A percentile compares a stretch with the other conserved stretches of the same genome.
phyloP scores from a whole-genome alignment of 2,888 invertebrate genomes.

The Leucozona laternaria region DNA sequence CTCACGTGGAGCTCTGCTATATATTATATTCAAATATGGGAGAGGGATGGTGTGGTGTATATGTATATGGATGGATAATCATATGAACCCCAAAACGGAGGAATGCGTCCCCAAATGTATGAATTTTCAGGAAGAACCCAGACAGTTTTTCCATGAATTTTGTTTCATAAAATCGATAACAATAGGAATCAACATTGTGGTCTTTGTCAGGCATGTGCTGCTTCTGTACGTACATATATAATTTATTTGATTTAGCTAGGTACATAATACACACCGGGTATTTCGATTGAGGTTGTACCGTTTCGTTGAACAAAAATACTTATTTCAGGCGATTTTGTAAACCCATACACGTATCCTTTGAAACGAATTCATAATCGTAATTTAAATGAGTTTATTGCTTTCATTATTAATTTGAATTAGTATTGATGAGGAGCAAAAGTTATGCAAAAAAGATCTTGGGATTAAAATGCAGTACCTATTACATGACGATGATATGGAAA shows the following conservation, averaged over 20 bases:
- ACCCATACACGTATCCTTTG: no score
- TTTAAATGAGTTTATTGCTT: no score
- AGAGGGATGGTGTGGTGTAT: neutral
- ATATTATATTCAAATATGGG: slow-evolving; percentile 23
- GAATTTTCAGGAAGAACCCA: neutral
- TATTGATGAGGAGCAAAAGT: no score
- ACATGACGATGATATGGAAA: no score
- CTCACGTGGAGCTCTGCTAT: slow-evolving; percentile 41
- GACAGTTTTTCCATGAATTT: slow-evolving; percentile 23
- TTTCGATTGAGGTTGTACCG: neutral
- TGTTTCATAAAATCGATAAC: slow-evolving; percentile 43
- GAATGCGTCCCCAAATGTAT: neutral
- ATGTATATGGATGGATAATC: neutral
- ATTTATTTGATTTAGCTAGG: slow-evolving; percentile 46
- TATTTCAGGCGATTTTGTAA: no score
- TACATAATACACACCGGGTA: neutral
- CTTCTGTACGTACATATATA: slow-evolving; percentile 3
- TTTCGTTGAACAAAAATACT: no score
- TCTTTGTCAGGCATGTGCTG: slow-evolving; percentile 20
- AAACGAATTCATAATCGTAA: no score
- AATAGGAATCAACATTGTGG: slow-evolving; percentile 14
- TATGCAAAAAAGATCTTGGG: no score
- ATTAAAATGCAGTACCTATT: no score
- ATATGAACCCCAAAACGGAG: slow-evolving; percentile 7
- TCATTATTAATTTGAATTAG: no score